Evolutionary conservation across 2,797 vertebrate genomes (phyloP), one percentile per base, ranked within the genome.

Genomic region (Microchirus variegatus): DNA sequence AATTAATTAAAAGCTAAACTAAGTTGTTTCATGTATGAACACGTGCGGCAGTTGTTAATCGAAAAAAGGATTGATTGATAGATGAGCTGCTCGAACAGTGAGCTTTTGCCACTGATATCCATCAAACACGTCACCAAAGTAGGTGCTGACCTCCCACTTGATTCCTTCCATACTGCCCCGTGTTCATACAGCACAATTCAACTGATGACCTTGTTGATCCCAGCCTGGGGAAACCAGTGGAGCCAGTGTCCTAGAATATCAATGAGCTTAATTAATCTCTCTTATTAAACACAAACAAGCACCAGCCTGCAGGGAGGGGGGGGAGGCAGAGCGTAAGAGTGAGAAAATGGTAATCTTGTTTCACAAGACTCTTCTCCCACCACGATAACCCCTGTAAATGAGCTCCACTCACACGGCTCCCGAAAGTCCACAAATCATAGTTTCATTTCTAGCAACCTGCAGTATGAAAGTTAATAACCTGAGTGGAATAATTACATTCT

Each of bases 221-320:
- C 42, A 58, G 73, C 80, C 70, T 52, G 5, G 53, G 45, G 67
- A 87, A 85, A 86, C 81, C 84, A 73, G 77, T 84, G 81, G 69
- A 87, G 59, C 70, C 47, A 22, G 67, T 66, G 71, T 81, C 74
- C 69, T 72, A 45, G 89, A 90, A 93, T 93, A 90, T 81, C 87
- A 90, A 91, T 87, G 85, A 91, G 82, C 55, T 81, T 89, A 90
- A 92, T 93, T 89, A 89, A 90, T 92, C 80, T 85, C 82, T 81
- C 88, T 91, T 76, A 82, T 91, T 90, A 91, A 89, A 83, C 68
- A 85, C 81, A 91, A 90, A 91, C 87, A 88, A 81, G 65, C 53
- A 60, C 31, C 47, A 46, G 68, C 75, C 77, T 81, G 75, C 56
- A 64, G 54, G 65, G 45, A 53, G 15, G 17, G 4, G 2, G 18